Evolutionary conservation across 1,140 invertebrate genomes (phyloP).

Genomic region (Bombus vancouverensis): DNA sequence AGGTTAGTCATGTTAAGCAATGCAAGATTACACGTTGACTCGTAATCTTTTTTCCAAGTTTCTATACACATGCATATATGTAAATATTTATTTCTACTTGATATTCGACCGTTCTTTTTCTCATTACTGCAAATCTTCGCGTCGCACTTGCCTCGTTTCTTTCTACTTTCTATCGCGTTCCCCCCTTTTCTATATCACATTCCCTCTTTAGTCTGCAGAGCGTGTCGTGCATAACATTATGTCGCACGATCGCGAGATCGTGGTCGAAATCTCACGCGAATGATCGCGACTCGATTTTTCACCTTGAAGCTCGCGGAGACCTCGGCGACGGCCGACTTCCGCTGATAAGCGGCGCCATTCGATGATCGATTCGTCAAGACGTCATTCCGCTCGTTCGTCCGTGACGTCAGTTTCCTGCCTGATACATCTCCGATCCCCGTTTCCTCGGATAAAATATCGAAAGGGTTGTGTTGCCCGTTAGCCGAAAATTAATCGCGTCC

Average conservation of each 20-base stretch:
- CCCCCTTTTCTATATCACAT: neutral
- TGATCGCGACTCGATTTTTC: conserved; percentile 64
- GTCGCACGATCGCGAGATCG: conserved; percentile 35
- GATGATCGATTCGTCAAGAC: conserved; percentile 65
- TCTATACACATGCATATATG: too few relatives aligned
- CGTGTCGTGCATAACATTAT: conserved; percentile 47
- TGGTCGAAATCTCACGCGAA: conserved; percentile 71
- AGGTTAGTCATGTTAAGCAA: too few relatives aligned
- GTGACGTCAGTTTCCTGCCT: conserved; percentile 11
- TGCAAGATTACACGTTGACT: too few relatives aligned
- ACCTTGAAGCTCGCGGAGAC: conserved; percentile 50
- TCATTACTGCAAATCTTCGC: neutral
- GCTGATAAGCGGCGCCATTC: conserved; percentile 54
- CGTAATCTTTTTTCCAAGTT: too few relatives aligned
- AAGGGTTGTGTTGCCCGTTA: conserved; percentile 21
- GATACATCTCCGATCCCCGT: neutral
- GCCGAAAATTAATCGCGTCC: conserved; percentile 59
- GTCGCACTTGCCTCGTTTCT: neutral
- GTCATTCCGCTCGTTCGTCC: conserved; percentile 32
- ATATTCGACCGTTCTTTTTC: neutral
- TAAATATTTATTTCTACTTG: neutral
- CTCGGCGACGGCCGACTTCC: conserved; percentile 7
- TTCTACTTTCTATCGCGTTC: neutral
- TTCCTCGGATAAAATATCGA: conserved; percentile 54
- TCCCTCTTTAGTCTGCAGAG: neutral